phyloP scores from a whole-genome alignment of 2,113 vertebrate genomes.

The Vanacampus margaritifer region DNA sequence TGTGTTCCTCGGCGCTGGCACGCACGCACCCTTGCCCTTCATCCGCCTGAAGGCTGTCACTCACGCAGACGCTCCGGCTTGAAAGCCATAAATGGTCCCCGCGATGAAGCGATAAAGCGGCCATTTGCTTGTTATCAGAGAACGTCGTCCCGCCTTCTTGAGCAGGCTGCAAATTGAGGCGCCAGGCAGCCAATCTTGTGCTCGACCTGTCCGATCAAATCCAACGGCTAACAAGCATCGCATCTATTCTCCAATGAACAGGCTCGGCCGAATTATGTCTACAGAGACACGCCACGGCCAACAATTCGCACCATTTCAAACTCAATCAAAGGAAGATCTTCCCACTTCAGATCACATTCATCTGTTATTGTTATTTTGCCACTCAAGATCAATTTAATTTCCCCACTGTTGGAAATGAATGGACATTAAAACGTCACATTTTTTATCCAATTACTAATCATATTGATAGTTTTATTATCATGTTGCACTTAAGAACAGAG shows the following conservation, averaged over 20 bases:
- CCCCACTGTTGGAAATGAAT: no score
- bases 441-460: no score
- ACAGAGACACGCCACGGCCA: background rate
- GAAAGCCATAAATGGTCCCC: slow-evolving; percentile 14
- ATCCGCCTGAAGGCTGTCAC: slow-evolving; percentile 28
- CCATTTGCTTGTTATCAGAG: slow-evolving; percentile 13
- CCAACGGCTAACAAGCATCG: slow-evolving; percentile 3
- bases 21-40: slow-evolving; percentile 41
- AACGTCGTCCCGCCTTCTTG: slow-evolving; percentile 2
- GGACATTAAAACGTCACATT: no score
- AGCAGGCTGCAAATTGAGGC: slow-evolving; percentile 8
- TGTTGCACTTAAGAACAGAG: no score
- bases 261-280: background rate
- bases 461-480: no score
- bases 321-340: background rate
- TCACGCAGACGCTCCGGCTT: slow-evolving; percentile 22
- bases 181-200: background rate
- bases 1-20: slow-evolving; percentile 44
- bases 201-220: background rate
- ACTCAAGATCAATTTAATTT: background rate
- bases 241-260: background rate
- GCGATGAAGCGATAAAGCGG: slow-evolving; percentile 28
- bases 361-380: slow-evolving; percentile 8
- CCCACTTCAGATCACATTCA: no score
- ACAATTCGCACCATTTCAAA: background rate